Evolutionary conservation across 2,888 invertebrate species (phyloP).

Genomic region (Chrysotoxum bicinctum): DNA sequence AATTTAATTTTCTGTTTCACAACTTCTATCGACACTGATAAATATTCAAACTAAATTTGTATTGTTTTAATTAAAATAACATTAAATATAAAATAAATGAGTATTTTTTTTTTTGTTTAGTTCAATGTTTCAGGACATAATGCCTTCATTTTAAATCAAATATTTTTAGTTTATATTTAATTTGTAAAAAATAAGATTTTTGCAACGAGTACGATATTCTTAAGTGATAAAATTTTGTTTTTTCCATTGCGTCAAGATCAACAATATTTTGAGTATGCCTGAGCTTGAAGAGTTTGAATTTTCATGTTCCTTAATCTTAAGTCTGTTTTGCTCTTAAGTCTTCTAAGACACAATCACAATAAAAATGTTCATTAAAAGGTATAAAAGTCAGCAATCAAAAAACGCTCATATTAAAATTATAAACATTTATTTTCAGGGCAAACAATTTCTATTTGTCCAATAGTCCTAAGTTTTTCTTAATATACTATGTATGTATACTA

Average conservation of each 20-base stretch:
- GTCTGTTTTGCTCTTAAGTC: no score
- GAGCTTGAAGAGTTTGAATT: no score
- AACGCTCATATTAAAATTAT: no score
- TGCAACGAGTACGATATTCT: conserved; percentile 27
- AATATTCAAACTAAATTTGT: conserved; percentile 62
- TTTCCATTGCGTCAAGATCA: background rate
- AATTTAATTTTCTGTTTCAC: conserved; percentile 58
- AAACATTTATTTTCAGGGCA: no score
- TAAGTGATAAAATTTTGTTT: background rate
- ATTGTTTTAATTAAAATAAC: conserved; percentile 49
- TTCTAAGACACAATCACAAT: no score
- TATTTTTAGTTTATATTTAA: background rate
- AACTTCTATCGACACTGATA: conserved; percentile 71
- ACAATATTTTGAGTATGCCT: no score
- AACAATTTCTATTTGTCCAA: no score
- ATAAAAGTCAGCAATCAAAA: no score
- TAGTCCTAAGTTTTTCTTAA: no score
- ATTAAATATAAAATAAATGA: conserved; percentile 42
- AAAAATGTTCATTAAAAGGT: no score
- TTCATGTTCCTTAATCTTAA: no score
- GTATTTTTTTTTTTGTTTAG: background rate
- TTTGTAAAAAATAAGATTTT: conserved; percentile 4
- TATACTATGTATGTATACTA: no score
- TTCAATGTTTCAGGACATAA: conserved; percentile 19
- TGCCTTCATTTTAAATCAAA: conserved; percentile 6